These are phyloP conservation scores for Drosophila prostipennis DNA, from an alignment of 2,888 invertebrate species.

Conservation along the genomic window DNA sequence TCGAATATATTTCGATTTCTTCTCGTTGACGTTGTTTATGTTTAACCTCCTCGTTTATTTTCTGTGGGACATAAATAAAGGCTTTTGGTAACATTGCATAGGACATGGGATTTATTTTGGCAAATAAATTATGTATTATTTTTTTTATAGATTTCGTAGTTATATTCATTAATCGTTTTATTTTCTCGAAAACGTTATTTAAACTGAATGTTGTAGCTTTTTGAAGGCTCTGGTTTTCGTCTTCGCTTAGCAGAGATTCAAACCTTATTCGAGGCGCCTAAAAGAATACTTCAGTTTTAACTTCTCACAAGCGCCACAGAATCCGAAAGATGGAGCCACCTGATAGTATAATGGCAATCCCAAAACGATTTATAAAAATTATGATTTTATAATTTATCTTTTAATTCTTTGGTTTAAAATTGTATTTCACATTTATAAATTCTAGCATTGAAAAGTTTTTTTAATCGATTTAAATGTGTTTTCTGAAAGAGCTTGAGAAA, in stretches of 20 bases:
- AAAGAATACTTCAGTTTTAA: slow-evolving; percentile 9
- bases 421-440: too few relatives aligned
- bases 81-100: neutral
- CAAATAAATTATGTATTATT: neutral
- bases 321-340: neutral
- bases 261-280: neutral
- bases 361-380: too few relatives aligned
- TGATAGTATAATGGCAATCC: neutral
- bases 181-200: neutral
- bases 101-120: neutral
- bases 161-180: neutral
- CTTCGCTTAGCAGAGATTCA: neutral
- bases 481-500: too few relatives aligned
- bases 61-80: neutral
- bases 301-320: too few relatives aligned
- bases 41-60: neutral
- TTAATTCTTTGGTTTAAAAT: too few relatives aligned
- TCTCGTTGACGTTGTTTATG: neutral
- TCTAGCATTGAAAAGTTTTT: too few relatives aligned
- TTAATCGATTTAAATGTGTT: too few relatives aligned
- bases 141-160: neutral
- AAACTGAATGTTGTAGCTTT: neutral
- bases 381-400: too few relatives aligned
- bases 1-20: neutral
- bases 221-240: neutral